Conservation (phyloP, 2,797 vertebrate species). For the Nyctibius grandis region DNA sequence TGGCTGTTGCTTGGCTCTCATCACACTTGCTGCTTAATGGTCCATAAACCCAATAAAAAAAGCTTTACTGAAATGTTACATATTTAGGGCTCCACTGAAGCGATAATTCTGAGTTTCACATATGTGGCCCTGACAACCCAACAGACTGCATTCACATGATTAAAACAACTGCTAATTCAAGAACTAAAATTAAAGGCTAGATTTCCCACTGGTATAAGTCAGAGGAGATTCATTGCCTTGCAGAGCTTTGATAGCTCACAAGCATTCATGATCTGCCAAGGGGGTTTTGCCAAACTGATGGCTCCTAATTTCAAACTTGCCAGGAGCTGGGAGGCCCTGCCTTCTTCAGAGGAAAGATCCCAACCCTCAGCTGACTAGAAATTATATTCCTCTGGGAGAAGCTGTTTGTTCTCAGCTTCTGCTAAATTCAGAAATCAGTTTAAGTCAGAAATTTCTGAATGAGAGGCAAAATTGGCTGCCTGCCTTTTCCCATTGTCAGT, state of each 20-base stretch:
- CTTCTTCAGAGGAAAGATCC: not conserved
- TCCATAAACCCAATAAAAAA: not conserved
- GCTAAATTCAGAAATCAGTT: not conserved
- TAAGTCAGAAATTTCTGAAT: not conserved
- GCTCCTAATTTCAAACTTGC: not conserved
- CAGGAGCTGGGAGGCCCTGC: not conserved
- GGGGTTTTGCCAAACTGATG: not conserved
- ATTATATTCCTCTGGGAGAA: not conserved
- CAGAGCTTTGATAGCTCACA: not conserved
- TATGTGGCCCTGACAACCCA: constrained; percentile 3
- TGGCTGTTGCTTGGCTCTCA: not conserved
- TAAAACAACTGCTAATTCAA: constrained; percentile 37
- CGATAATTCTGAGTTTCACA: not conserved
- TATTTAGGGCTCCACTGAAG: not conserved
- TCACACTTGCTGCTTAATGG: not conserved
- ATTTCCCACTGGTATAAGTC: constrained; percentile 10
- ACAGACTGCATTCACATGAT: not conserved
- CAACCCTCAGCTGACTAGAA: not conserved
- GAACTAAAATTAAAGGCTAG: constrained; percentile 17
- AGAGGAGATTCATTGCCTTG: not conserved
- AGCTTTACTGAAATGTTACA: not conserved
- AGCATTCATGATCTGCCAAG: constrained; percentile 4
- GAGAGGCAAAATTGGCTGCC: not conserved
- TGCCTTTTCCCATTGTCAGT: not conserved
- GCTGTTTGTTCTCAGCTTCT: not conserved